These are phyloP conservation scores for Sorex araneus DNA, from an alignment of 2,113 vertebrate genomes.

Conservation along the genomic window DNA sequence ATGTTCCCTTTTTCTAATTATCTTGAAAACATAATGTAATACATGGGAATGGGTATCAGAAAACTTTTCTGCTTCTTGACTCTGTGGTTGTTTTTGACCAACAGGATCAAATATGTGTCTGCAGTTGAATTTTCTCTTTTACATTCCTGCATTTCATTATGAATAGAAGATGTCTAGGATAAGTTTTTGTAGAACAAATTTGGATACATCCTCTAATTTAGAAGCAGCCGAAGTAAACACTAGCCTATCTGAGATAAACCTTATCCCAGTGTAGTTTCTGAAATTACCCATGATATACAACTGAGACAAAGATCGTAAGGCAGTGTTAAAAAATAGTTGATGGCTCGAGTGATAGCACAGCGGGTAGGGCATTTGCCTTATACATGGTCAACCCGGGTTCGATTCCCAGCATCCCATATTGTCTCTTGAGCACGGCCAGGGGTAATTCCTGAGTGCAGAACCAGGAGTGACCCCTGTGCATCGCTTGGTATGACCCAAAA, in stretches of 20 bases:
- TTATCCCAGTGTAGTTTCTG: neutral
- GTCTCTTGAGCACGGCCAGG: too few relatives aligned
- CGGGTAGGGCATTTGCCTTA: too few relatives aligned
- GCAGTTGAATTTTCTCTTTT: neutral
- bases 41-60: neutral
- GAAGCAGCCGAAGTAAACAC: neutral
- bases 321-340: neutral
- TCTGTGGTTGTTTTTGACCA: neutral
- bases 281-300: neutral
- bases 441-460: too few relatives aligned
- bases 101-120: neutral
- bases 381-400: too few relatives aligned
- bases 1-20: constrained; percentile 31
- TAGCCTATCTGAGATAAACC: neutral
- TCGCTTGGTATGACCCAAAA: too few relatives aligned
- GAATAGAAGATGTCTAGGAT: neutral
- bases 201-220: neutral
- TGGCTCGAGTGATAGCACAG: too few relatives aligned
- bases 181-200: neutral
- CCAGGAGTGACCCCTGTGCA: too few relatives aligned
- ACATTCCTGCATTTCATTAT: neutral
- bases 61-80: neutral
- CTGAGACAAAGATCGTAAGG: neutral
- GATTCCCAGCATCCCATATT: too few relatives aligned
- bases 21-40: neutral